Conservation (phyloP, 2,888 invertebrate species). For the Agriopis marginaria region DNA sequence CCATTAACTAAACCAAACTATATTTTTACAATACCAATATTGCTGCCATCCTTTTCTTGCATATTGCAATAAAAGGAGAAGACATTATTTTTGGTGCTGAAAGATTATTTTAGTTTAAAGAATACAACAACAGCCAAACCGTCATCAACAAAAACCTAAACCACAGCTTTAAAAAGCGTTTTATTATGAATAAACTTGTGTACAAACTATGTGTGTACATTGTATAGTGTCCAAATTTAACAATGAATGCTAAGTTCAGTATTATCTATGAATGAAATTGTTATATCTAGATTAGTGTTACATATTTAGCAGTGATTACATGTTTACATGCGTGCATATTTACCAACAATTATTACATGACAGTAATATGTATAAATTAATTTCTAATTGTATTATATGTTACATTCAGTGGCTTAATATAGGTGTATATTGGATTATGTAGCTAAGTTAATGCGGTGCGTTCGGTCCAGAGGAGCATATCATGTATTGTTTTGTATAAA, state of each 20-base stretch:
- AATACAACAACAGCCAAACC: no score
- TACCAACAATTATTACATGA: conserved; percentile 43
- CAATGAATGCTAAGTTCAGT: conserved; percentile 61
- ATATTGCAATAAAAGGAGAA: no score
- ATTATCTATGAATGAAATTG: conserved; percentile 69
- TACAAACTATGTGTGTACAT: conserved; percentile 8
- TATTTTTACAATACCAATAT: neutral
- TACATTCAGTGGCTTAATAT: conserved; percentile 74
- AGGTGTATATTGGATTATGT: conserved; percentile 72
- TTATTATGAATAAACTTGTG: conserved; percentile 2
- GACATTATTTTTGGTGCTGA: no score
- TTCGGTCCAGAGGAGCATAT: conserved; percentile 68
- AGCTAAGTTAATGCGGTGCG: conserved; percentile 55
- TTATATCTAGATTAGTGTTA: conserved; percentile 59
- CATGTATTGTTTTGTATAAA: conserved; percentile 71
- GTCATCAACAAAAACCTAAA: neutral
- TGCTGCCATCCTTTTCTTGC: no score
- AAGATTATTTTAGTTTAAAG: no score
- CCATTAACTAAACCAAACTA: neutral
- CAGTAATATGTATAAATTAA: conserved; percentile 60
- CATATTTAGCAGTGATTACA: conserved; percentile 46
- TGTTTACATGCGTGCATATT: conserved; percentile 49
- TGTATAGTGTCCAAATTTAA: conserved; percentile 40
- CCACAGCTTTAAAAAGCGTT: neutral
- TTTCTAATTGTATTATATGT: conserved; percentile 65